Conservation (phyloP, 2,113 vertebrate genomes). For the Montifringilla adamsi region DNA sequence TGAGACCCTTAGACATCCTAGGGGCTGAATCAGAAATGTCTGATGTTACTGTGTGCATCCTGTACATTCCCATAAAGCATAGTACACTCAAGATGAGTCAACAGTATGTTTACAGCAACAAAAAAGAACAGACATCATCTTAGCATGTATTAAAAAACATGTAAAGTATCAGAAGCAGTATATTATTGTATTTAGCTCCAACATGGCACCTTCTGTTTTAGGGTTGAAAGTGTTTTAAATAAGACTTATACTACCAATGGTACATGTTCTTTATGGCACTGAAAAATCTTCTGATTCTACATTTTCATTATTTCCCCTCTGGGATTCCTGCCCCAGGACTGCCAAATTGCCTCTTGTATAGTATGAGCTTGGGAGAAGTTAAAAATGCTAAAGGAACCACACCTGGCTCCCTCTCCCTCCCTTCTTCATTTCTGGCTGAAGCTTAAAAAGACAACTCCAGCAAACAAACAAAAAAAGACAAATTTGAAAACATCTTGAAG, state of each 20-base stretch:
- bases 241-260: background rate
- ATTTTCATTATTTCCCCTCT: background rate
- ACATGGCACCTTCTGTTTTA: background rate
- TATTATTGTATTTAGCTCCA: background rate
- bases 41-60: background rate
- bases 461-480: background rate
- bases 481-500: background rate
- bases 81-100: background rate
- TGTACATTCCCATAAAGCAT: background rate
- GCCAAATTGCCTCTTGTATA: background rate
- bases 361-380: background rate
- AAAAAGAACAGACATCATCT: background rate
- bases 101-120: background rate
- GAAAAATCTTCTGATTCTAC: background rate
- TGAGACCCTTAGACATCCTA: background rate
- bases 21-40: background rate
- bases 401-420: background rate
- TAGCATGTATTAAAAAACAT: background rate
- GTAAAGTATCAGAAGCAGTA: background rate
- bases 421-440: background rate
- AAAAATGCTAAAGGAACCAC: background rate
- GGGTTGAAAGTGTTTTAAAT: background rate
- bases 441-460: background rate
- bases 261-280: background rate
- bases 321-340: background rate